Conservation (phyloP, 2,113 vertebrate genomes). For the Oreamnos americanus region DNA sequence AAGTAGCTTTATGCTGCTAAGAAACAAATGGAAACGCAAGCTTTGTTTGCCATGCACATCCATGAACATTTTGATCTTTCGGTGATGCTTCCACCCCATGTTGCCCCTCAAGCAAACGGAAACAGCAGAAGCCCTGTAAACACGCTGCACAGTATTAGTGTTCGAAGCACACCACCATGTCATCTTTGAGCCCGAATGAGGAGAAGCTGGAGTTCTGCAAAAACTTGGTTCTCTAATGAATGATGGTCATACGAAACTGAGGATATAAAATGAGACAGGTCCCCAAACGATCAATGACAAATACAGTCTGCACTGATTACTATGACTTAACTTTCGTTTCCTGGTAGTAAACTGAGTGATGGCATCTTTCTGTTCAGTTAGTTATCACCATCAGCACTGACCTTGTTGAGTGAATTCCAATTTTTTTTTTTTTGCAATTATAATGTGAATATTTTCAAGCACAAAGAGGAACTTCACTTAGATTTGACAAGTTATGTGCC, state of each 20-base stretch:
- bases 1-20: not conserved
- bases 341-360: not conserved
- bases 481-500: not conserved
- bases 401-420: not conserved
- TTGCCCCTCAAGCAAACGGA: not conserved
- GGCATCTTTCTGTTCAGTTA: slow-evolving; percentile 34
- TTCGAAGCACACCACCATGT: not conserved
- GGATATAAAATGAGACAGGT: slow-evolving; percentile 6
- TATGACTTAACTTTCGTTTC: not conserved
- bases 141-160: fast-evolving
- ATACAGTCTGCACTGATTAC: not conserved
- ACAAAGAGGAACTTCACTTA: not conserved
- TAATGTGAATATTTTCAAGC: not conserved
- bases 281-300: slow-evolving; percentile 41
- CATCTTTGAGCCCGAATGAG: not conserved
- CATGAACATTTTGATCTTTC: not conserved
- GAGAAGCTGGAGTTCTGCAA: not conserved
- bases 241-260: slow-evolving; percentile 46
- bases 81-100: not conserved
- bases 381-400: not conserved
- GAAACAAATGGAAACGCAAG: not conserved
- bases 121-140: not conserved
- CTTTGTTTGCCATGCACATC: not conserved
- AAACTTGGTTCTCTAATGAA: slow-evolving; percentile 41
- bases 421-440: not conserved